Evolutionary conservation across 2,113 vertebrate species (phyloP), one percentile per base, ranked within the genome.

Genomic region (Oophaga pumilio): DNA sequence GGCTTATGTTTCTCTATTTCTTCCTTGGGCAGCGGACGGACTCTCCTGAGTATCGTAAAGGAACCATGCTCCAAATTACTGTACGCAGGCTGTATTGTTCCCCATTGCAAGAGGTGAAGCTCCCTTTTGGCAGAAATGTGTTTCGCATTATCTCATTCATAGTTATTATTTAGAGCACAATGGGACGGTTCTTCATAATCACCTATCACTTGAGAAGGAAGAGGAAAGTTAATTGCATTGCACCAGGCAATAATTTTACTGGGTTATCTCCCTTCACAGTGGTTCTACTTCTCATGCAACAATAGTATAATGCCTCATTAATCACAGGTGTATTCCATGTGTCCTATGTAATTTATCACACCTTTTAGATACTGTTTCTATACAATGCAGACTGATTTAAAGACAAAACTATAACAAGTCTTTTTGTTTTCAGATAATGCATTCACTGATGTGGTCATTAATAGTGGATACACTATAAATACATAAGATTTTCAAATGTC

Each of bases 191-290:
- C 91, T 77, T 0, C 68, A 84, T 81, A 85, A 93, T 92, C 81
- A 87, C 77, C 87, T 89, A 91, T 89, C 89, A 89, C 87, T 82
- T 89, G 89, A 74, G 12, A 62, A 78, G 90, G 89, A 92, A 66
- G 22, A 89, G 90, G 88, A 89, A 71, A 95, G 95, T 97, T 97
- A 97, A 98, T 97, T 96, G 94, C 94, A 94, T 95, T 93, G 94
- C 93, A 88, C 89, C 90, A 94, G 93, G 95, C 93, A 95, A 94
- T 95, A 93, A 93, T 93, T 95, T 94, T 89, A 90, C 94, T 93
- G 91, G 93, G 93, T 96, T 97, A 97, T 98, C 97, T 95, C 93
- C 91, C 91, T 92, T 92, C 94, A 94, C 97, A 97, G 95, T 95
- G 94, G 95, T 91, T 92, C 94, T 94, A 90, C 91, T 94, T 94